Conservation (phyloP, 2,888 invertebrate genomes). For the Pyrgus malvae region DNA sequence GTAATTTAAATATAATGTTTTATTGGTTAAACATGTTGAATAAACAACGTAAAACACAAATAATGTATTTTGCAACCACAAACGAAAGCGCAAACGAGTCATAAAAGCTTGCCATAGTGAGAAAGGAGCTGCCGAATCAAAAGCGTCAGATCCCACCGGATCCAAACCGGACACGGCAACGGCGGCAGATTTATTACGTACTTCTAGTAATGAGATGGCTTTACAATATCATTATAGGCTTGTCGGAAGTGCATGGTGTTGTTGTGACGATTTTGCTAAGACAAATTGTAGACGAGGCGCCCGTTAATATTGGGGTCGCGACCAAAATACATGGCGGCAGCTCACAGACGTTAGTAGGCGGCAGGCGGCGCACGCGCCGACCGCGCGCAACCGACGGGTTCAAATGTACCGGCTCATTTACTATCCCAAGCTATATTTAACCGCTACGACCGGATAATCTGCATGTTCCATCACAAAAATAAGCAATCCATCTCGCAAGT, state of each 20-base stretch:
- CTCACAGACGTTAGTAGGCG: conserved; percentile 73
- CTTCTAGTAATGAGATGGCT: conserved; percentile 10
- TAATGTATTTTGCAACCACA: too few species aligned
- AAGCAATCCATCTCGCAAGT: conserved; percentile 54
- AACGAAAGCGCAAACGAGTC: too few species aligned
- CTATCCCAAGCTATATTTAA: conserved; percentile 73
- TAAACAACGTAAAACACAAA: too few species aligned
- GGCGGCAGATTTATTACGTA: conserved; percentile 1
- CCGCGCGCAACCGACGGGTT: conserved; percentile 62
- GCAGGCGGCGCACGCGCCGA: conserved; percentile 72
- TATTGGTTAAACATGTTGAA: too few species aligned
- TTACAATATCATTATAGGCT: conserved; percentile 47
- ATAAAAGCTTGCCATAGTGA: too few species aligned
- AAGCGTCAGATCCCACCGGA: background rate
- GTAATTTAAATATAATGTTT: too few species aligned
- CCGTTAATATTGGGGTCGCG: conserved; percentile 76
- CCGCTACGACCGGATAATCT: conserved; percentile 74
- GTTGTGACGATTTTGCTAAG: conserved; percentile 75
- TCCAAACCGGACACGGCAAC: background rate
- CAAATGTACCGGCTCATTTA: conserved; percentile 69
- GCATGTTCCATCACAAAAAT: conserved; percentile 69
- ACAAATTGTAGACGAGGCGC: conserved; percentile 77
- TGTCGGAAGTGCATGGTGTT: conserved; percentile 64
- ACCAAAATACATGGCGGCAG: conserved; percentile 76
- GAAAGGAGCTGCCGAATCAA: too few species aligned